Conservation (phyloP, 2,888 invertebrate species). For the Megaustenia siamemsis region DNA sequence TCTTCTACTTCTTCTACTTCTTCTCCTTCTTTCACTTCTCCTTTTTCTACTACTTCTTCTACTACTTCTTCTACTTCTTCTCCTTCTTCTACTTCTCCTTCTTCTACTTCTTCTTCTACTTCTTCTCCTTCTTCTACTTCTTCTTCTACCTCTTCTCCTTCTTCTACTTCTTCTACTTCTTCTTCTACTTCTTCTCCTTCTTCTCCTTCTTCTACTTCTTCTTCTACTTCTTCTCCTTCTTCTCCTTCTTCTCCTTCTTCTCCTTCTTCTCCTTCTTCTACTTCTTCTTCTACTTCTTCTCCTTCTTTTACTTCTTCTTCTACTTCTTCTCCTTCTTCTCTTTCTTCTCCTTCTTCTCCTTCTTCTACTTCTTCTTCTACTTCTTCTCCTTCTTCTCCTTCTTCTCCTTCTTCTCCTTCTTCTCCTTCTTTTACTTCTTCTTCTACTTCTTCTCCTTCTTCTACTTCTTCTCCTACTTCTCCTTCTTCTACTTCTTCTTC, state of each 20-base stretch:
- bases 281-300: background rate
- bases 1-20: slow-evolving; percentile 36
- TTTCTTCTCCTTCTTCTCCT: too few species aligned
- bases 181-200: background rate
- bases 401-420: too few species aligned
- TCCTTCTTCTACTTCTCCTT: background rate
- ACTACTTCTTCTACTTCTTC: background rate
- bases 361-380: too few species aligned
- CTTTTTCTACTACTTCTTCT: background rate
- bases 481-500: too few species aligned
- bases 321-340: background rate
- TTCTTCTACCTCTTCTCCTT: too few species aligned
- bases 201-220: background rate
- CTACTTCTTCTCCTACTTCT: too few species aligned
- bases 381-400: too few species aligned
- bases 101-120: background rate
- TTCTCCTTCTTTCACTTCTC: background rate
- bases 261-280: background rate
- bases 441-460: too few species aligned
- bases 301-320: too few species aligned
- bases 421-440: too few species aligned
- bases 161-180: background rate
- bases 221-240: background rate
- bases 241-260: background rate
- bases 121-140: too few species aligned